Conservation (phyloP, 2,888 invertebrate species). For the Laspeyria flexula region DNA sequence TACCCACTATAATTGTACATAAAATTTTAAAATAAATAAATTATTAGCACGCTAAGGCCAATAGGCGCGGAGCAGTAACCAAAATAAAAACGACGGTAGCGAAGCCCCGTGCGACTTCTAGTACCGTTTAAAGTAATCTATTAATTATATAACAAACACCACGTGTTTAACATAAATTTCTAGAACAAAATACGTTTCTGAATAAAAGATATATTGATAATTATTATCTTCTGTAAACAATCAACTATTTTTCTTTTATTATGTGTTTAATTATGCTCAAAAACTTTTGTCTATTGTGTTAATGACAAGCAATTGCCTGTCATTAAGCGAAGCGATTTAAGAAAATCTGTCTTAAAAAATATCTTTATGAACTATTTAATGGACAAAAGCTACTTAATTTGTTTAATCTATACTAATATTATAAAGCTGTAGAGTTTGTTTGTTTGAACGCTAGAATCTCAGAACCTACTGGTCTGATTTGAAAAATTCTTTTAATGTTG, state of each 20-base stretch:
- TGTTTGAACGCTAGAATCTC: too few species aligned
- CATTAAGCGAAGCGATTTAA: neutral
- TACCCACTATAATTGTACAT: too few species aligned
- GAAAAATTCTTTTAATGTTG: too few species aligned
- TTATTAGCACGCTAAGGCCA: too few species aligned
- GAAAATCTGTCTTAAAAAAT: neutral
- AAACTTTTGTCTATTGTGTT: neutral
- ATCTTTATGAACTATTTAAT: neutral
- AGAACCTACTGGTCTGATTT: too few species aligned
- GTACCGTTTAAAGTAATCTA: conserved; percentile 11
- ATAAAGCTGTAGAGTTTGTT: too few species aligned
- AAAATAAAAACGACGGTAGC: too few species aligned
- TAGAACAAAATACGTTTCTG: conserved; percentile 18
- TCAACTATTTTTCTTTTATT: neutral
- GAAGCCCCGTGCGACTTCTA: too few species aligned
- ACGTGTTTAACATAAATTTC: conserved; percentile 23
- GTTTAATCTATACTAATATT: too few species aligned
- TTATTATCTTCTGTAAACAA: conserved; percentile 9
- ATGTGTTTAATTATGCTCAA: neutral
- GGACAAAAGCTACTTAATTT: too few species aligned
- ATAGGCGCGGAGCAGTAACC: too few species aligned
- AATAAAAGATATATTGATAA: conserved; percentile 10
- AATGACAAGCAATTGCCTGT: neutral
- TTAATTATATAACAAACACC: conserved; percentile 20
- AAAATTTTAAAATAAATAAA: too few species aligned